Conservation (phyloP, 2,888 invertebrate species). For the Alitta virens region DNA sequence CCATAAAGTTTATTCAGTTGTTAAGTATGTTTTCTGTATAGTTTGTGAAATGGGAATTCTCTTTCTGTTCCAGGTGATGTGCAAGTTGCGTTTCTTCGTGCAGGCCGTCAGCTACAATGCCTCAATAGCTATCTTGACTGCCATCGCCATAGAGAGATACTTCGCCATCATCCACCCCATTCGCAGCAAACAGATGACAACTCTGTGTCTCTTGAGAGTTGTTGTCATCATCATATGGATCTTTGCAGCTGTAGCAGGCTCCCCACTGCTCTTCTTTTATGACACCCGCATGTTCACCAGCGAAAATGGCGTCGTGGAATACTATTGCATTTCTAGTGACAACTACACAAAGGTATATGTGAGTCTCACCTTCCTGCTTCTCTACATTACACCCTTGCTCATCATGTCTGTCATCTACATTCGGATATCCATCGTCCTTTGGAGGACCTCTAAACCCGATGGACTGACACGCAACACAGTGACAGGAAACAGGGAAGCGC, state of each 20-base stretch:
- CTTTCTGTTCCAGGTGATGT: conserved; percentile 60
- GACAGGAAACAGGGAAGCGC: too few relatives aligned
- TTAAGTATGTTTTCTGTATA: too few relatives aligned
- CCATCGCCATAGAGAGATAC: conserved; percentile 57
- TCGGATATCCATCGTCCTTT: conserved; percentile 78
- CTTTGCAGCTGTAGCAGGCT: conserved; percentile 77
- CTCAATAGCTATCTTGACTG: conserved; percentile 83
- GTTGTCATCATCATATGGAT: conserved; percentile 80
- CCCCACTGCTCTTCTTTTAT: conserved; percentile 80
- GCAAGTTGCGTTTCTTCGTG: conserved; percentile 88
- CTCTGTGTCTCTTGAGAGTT: conserved; percentile 69
- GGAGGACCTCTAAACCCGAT: conserved; percentile 62
- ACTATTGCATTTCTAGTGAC: neutral
- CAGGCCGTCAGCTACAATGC: conserved; percentile 86
- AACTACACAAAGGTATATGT: conserved; percentile 20
- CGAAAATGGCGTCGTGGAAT: neutral
- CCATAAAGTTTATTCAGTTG: too few relatives aligned
- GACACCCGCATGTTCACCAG: too few relatives aligned
- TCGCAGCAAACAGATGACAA: conserved; percentile 80
- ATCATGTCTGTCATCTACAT: conserved; percentile 79
- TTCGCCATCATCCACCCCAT: conserved; percentile 67
- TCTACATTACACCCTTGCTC: conserved; percentile 66
- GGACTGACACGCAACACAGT: neutral
- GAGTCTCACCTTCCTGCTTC: conserved; percentile 18
- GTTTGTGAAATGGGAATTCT: too few relatives aligned